Percentiles rank a stretch among this genome's conserved stretches.
phyloP scores from a whole-genome alignment of 2,888 invertebrate species.

The Dione juno region DNA sequence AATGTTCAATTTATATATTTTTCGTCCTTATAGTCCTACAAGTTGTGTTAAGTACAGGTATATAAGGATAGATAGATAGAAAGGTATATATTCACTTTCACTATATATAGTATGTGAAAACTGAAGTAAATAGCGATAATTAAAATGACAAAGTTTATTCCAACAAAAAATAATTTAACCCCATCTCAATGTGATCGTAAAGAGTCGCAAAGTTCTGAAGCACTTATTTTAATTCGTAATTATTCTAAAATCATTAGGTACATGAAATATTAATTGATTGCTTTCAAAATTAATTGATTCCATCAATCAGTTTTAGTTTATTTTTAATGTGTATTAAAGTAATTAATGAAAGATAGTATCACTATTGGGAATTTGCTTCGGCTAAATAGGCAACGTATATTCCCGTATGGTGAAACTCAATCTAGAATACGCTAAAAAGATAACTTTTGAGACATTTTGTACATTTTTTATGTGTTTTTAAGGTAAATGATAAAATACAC shows the following conservation, averaged over 20 bases:
- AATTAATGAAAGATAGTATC: background rate
- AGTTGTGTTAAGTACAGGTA: too few relatives aligned
- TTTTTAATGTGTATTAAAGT: background rate
- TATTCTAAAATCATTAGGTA: conserved; percentile 3
- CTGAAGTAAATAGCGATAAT: too few relatives aligned
- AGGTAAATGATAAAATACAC: background rate
- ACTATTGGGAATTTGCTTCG: background rate
- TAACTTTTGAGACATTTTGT: too few relatives aligned
- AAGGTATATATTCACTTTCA: too few relatives aligned
- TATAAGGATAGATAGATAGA: too few relatives aligned
- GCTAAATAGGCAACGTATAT: background rate
- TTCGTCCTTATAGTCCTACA: too few relatives aligned
- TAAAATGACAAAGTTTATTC: too few relatives aligned
- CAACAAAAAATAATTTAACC: background rate
- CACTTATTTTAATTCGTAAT: conserved; percentile 19
- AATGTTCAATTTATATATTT: background rate
- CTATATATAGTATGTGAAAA: too few relatives aligned
- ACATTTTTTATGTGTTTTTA: too few relatives aligned
- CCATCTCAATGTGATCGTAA: conserved; percentile 4
- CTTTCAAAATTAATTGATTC: background rate
- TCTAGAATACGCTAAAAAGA: too few relatives aligned
- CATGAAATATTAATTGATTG: conserved; percentile 17
- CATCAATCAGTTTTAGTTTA: background rate
- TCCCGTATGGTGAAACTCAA: too few relatives aligned
- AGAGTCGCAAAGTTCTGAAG: conserved; percentile 18